Base-by-base conservation (phyloP, 1,140 invertebrate species). In the Diprion similis region DNA sequence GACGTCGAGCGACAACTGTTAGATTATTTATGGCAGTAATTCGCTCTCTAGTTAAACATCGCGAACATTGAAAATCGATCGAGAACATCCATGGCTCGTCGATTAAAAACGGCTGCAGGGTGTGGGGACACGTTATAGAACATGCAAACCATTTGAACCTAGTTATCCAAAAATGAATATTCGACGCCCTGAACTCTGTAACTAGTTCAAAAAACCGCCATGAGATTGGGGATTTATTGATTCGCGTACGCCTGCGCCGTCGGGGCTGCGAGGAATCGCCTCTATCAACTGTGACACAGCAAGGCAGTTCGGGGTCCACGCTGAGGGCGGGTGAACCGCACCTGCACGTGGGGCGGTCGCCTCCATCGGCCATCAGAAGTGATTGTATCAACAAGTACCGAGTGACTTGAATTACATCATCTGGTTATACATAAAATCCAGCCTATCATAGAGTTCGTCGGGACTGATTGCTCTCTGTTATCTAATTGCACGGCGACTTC, bases 321-420 rank as follows among this genome's bases (percentile, higher is more conserved):
- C 18, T 68, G 11, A 19, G 67, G 79, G 75, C 73, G 74, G 78
- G 72, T 77, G 77, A 76, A 74, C 79, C 80, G 79, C 80, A 78
- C 80, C 80, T 82, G 81, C 79, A 83, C 82, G 80, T 82, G 82
- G 78, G 72, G 75, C 47, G 70, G 76, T 45, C 65, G 70, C 71
- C 71, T 75, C 75, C 74, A 75, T 76, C 67, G 11, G 67, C 67
- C 67, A 45, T 13, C 18, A 24, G 11, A 15, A 68, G 11, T 11
- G 8, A 11, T 6, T 45, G 18, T 45, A 80, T 81, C 79, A 82
- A 80, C 80, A 82, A 82, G 80, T 82, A 79, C 75, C 51, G 8
- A 15, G 59, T 65, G 59, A n/a, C 3, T 18, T n/a, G 8, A 0
- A 65, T 18, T 18, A n/a, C 59, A n/a, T 65, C 15, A 7, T 15